A percentile compares a stretch with the other conserved stretches of the same genome.
These are phyloP conservation scores for Astyanax mexicanus DNA, from an alignment of 2,797 vertebrate species.

Conservation along the genomic window DNA sequence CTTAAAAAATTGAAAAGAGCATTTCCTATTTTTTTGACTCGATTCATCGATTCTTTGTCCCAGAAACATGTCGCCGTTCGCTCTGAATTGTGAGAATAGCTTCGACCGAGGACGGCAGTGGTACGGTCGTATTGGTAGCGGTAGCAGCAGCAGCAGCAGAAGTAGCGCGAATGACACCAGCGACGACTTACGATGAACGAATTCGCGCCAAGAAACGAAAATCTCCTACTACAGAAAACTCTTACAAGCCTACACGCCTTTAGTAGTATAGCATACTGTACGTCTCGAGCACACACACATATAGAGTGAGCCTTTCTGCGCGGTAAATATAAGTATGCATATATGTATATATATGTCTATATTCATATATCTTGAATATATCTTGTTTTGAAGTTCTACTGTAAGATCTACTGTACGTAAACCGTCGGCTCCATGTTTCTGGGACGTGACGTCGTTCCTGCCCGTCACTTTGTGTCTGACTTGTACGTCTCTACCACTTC, in stretches of 20 bases:
- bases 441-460: constrained; percentile 61
- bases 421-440: constrained; percentile 53
- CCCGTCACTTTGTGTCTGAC: no score
- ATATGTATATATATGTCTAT: no score
- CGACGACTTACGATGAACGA: constrained; percentile 6
- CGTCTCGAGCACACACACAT: no score
- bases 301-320: neutral
- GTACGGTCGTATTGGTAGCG: no score
- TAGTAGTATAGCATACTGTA: no score
- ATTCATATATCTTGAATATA: no score
- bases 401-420: neutral
- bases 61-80: constrained; percentile 40
- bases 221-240: no score
- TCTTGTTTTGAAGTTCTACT: neutral
- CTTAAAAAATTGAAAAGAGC: no score
- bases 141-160: neutral
- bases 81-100: neutral
- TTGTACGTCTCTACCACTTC: no score
- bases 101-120: no score
- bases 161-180: constrained; percentile 3
- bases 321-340: no score
- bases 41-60: no score
- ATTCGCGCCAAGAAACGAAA: neutral
- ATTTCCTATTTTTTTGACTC: constrained; percentile 59
- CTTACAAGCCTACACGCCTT: neutral